Base-by-base conservation (phyloP, 1,140 invertebrate genomes). In the Akabosia matsudoensis region DNA sequence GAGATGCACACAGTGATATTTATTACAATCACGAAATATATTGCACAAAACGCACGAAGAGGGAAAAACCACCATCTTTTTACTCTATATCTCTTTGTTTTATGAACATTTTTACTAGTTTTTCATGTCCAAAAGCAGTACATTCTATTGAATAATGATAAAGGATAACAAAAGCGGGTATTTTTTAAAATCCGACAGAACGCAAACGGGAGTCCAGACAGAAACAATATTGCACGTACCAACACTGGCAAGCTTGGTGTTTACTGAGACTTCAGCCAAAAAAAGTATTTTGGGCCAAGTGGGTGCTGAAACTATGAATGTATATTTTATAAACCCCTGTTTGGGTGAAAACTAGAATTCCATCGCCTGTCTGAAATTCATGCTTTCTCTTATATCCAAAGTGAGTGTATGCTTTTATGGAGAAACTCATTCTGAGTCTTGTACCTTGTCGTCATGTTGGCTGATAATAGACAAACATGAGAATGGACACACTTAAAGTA, bases 111-210 rank as follows among this genome's bases (percentile, higher is more conserved):
- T 45, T 45, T 45, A 13, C 7, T 56, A 22, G 54, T 56, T 56
- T 56, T 56, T 56, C 54, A 24, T 56, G 54, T 56, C 13, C 24
- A 56, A 24, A 56, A 56, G 54, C 54, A 56, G 24, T 56, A 56
- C 54, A 10, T 24, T 56, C 54, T 22, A 10, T 13, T 24, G 37
- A 7, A 24, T 56, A 56, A 56, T 56, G 54, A 22, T 56, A 56
- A 56, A 45, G 7, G 18, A 45, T 7, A 45, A 18, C 3, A 22
- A 16, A 56, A n/a, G 22, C 7, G 54, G 3, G 54, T 13, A 4
- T 56, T 56, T 56, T 56, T 56, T 56, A 56, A 56, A 22, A 56
- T 56, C n/a, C n/a, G 54, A 56, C 13, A 24, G 54, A 56, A 56
- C 24, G 54, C 14, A 56, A 56, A 22, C 10, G 24, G 22, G 14